Base-by-base conservation (phyloP, 2,797 vertebrate genomes). In the Oryzias dopingdopingensis region DNA sequence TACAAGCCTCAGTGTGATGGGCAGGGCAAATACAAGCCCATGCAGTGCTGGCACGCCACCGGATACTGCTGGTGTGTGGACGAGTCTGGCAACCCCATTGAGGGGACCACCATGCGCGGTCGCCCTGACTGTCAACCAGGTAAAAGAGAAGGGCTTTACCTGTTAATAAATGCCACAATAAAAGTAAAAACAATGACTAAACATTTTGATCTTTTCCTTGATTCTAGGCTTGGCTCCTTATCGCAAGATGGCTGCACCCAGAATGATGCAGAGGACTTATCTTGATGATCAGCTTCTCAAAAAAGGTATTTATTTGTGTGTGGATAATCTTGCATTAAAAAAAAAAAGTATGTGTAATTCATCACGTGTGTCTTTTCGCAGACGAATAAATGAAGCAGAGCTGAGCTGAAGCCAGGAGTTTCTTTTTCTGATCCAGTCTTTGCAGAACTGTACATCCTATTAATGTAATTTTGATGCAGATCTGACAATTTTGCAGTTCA, bases 1-100 rank as follows among this genome's bases (percentile, higher is more conserved):
- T 97, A 66, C 89, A 73, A 5, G 62, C 95, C 96, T 0, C 74
- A 89, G 80, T 98, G 95, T 1, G 95, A 98, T 18, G 80, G 90
- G 77, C 75, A 92, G 6, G 97, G 97, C 3, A 83, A 87, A 85
- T 99, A 92, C 89, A 37, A 57, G 74, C 88, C 94, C 67, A 87
- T 88, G 76, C 96, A 99, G 89, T 99, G 97, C 92, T 88, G 88
- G 80, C 61, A 69, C 58, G 70, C 92, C 83, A 95, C 89, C 0
- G 94, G 94, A 56, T 95, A 58, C 86, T 99, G 97, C 93, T 99
- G 96, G 96, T 99, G 96, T 44, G 92, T 91, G 88, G 94, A 96
- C 76, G 80, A 82, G 74, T 80, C 86, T 0, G 96, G 96, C 78
- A 81, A 67, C 0, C 20, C 54, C 86, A 86, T 98, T 23, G 65